Percentiles rank a stretch among this genome's conserved stretches.
These are phyloP conservation scores for Cynocephalus volans DNA, from an alignment of 2,113 vertebrate genomes.

Conservation along the genomic window DNA sequence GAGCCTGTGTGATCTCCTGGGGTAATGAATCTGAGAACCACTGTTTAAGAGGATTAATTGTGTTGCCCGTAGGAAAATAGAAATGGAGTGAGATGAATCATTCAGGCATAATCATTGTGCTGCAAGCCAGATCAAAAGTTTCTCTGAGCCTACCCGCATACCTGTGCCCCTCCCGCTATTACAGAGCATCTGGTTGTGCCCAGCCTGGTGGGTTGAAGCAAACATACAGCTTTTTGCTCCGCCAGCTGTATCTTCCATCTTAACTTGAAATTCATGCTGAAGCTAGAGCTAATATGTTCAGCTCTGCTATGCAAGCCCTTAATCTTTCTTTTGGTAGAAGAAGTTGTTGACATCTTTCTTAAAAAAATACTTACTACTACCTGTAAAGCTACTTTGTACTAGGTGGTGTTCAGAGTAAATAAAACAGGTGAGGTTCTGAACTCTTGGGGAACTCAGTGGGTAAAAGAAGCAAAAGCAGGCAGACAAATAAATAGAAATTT, in stretches of 20 bases:
- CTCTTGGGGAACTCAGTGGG: background rate
- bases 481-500: slow-evolving; percentile 44
- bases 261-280: slow-evolving; percentile 70
- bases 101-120: slow-evolving; percentile 20
- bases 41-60: slow-evolving; percentile 33
- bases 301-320: background rate
- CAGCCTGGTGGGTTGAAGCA: background rate
- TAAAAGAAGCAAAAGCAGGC: slow-evolving; percentile 35
- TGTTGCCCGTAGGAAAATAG: slow-evolving; percentile 37
- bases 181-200: background rate
- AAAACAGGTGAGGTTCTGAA: slow-evolving; percentile 35
- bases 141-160: background rate
- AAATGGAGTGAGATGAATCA: slow-evolving; percentile 58
- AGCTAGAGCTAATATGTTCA: slow-evolving; percentile 34
- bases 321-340: slow-evolving; percentile 53
- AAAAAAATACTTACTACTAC: slow-evolving; percentile 17
- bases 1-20: slow-evolving; percentile 8
- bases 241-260: slow-evolving; percentile 39
- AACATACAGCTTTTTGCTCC: background rate
- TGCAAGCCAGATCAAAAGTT: slow-evolving; percentile 32
- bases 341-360: slow-evolving; percentile 44
- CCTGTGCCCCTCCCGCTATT: background rate
- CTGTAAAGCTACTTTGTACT: slow-evolving; percentile 39
- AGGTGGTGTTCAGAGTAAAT: slow-evolving; percentile 5
- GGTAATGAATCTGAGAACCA: slow-evolving; percentile 35